Conservation (phyloP, 35 echinoderm and acorn worm species). For the Ptychodera flava region DNA sequence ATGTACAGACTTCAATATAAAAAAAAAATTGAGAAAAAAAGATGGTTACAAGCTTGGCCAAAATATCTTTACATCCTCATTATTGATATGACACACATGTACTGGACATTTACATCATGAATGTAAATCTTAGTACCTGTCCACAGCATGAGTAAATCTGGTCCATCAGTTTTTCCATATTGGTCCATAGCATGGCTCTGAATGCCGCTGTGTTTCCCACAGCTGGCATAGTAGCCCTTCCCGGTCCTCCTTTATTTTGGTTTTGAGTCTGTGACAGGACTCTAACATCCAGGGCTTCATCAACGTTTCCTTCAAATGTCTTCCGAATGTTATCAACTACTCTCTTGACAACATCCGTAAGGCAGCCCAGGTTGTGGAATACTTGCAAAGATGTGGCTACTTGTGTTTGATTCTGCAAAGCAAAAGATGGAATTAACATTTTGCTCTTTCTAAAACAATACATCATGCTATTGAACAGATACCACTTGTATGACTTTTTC, state of each 20-base stretch:
- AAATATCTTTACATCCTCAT: too few species aligned
- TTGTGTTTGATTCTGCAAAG: slow-evolving; percentile 85
- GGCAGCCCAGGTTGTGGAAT: slow-evolving; percentile 91
- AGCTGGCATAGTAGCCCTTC: slow-evolving; percentile 80
- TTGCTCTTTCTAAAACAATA: too few species aligned
- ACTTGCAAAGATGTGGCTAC: slow-evolving; percentile 92
- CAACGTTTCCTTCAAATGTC: slow-evolving; percentile 57
- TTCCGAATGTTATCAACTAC: slow-evolving; percentile 55
- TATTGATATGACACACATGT: too few species aligned
- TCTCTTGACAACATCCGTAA: slow-evolving; percentile 63
- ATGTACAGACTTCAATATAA: too few species aligned
- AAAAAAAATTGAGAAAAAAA: too few species aligned
- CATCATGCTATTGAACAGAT: too few species aligned
- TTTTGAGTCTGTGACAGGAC: slow-evolving; percentile 18
- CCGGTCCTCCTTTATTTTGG: slow-evolving; percentile 51
- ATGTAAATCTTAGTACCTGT: too few species aligned
- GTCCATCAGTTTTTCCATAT: slow-evolving; percentile 94
- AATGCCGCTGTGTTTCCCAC: slow-evolving; percentile 93
- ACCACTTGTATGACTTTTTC: too few species aligned
- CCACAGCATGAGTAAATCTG: slow-evolving; percentile 90
- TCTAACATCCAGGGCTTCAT: slow-evolving; percentile 65
- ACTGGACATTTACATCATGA: too few species aligned
- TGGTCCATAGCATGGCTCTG: slow-evolving; percentile 93
- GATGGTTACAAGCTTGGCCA: too few species aligned
- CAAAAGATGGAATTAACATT: neutral